phyloP scores from a whole-genome alignment of 1,140 invertebrate genomes.

The Drosophila mauritiana region DNA sequence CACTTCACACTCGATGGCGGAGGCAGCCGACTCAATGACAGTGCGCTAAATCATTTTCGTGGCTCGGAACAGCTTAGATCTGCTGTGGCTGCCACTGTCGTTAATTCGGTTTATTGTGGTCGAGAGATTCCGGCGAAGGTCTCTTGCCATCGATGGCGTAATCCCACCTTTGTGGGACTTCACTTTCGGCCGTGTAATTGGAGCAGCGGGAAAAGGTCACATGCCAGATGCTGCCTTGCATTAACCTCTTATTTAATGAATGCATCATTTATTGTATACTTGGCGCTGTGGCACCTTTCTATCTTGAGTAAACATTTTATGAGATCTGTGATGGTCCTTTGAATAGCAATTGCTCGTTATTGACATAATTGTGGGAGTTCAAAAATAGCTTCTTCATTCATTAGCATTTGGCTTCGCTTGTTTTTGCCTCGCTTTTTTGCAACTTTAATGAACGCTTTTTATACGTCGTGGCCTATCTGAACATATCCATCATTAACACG shows the following conservation, averaged over 20 bases:
- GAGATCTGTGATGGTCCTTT: neutral
- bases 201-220: conserved; percentile 43
- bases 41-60: conserved; percentile 71
- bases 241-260: neutral
- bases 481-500: conserved; percentile 78
- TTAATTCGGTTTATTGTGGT: conserved; percentile 78
- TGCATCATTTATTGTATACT: too few relatives aligned
- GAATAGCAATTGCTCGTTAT: neutral
- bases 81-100: conserved; percentile 61
- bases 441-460: conserved; percentile 73
- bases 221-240: neutral
- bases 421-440: conserved; percentile 50
- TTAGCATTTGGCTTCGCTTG: conserved; percentile 24
- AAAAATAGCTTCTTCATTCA: conserved; percentile 27
- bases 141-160: conserved; percentile 65
- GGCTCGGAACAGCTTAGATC: conserved; percentile 69
- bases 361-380: conserved; percentile 11
- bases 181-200: conserved; percentile 46
- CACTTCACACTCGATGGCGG: conserved; percentile 65
- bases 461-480: conserved; percentile 56
- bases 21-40: conserved; percentile 64
- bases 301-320: too few relatives aligned
- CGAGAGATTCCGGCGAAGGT: conserved; percentile 55
- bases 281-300: too few relatives aligned
- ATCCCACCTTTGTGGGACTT: conserved; percentile 45